These are phyloP conservation scores for Megalops atlanticus DNA, from an alignment of 2,113 vertebrate genomes.

Conservation along the genomic window DNA sequence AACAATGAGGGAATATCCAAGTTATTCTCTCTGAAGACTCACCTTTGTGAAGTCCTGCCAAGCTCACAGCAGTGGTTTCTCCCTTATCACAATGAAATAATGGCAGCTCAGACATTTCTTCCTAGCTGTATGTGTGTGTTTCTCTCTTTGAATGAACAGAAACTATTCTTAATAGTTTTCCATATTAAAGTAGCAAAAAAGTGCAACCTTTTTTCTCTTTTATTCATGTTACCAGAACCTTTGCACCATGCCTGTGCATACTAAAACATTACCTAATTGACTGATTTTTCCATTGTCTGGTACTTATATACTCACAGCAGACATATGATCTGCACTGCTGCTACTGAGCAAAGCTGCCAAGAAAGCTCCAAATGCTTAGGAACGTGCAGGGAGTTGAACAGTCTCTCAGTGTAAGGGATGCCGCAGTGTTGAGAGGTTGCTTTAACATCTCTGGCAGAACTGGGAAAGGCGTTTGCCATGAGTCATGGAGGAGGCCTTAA, in stretches of 20 bases:
- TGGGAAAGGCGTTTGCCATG: conserved; percentile 16
- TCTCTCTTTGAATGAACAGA: too few species aligned
- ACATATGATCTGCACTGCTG: conserved; percentile 27
- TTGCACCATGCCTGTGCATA: neutral
- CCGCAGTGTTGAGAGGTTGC: neutral
- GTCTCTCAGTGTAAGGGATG: conserved; percentile 20
- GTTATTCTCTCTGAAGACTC: too few species aligned
- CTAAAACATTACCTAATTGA: neutral
- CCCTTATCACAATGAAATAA: too few species aligned
- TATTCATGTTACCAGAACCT: neutral
- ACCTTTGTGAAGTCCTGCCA: too few species aligned
- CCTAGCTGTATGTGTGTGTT: too few species aligned
- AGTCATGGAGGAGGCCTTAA: conserved; percentile 7
- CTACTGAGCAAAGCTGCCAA: conserved; percentile 20
- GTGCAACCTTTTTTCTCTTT: neutral
- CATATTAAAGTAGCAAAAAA: neutral
- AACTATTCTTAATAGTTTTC: neutral
- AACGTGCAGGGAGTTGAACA: conserved; percentile 34
- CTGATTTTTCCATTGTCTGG: conserved; percentile 10
- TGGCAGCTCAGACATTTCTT: too few species aligned
- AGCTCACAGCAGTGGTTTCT: too few species aligned
- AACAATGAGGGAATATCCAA: too few species aligned
- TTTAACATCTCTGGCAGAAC: conserved; percentile 19
- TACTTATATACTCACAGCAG: conserved; percentile 3
- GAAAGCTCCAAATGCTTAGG: neutral